phyloP scores from a whole-genome alignment of 2,113 vertebrate species.

The Azemiops feae region DNA sequence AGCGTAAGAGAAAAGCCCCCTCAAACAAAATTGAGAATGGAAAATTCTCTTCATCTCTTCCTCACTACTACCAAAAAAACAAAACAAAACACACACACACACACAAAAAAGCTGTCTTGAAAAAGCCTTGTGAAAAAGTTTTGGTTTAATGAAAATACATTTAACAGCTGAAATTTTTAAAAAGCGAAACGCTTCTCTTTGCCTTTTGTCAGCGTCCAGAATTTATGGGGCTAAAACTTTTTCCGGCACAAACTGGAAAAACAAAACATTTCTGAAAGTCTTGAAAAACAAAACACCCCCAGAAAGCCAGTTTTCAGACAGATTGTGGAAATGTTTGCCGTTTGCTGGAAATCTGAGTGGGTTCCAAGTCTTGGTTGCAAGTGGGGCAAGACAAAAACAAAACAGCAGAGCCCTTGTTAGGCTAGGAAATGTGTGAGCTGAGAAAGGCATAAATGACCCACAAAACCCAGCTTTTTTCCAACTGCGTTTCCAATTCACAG shows the following conservation, averaged over 20 bases:
- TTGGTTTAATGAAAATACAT: neutral
- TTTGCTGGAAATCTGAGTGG: neutral
- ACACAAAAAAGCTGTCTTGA: neutral
- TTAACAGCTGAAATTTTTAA: neutral
- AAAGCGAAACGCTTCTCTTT: neutral
- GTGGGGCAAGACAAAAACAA: neutral
- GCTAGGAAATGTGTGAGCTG: neutral
- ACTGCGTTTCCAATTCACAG: neutral
- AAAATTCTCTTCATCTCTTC: neutral
- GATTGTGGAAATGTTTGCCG: neutral
- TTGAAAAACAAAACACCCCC: neutral
- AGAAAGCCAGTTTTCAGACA: neutral
- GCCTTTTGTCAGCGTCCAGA: neutral
- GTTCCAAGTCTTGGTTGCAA: neutral
- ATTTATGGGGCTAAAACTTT: neutral
- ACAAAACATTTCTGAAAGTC: neutral
- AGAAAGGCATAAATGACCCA: neutral
- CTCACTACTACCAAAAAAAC: neutral
- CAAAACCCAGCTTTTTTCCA: neutral
- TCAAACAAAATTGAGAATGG: neutral
- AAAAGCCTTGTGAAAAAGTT: neutral
- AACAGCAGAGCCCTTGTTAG: neutral
- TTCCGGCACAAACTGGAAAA: neutral
- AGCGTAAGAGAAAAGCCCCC: neutral
- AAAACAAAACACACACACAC: neutral